Conservation (phyloP, 2,888 invertebrate species). For the Embidobia sp. region DNA sequence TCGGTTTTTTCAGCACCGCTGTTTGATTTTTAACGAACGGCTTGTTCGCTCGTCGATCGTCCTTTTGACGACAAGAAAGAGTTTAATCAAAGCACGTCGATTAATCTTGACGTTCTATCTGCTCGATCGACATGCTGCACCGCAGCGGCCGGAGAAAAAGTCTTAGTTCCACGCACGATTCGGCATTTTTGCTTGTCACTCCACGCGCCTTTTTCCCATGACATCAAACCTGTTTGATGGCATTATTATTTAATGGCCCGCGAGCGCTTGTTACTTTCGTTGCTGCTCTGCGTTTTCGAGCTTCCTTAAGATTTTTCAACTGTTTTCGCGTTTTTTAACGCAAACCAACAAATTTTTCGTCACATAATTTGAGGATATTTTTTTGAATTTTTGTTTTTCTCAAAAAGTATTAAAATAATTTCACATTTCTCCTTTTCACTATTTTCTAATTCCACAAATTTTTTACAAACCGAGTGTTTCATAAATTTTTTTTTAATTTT, state of each 20-base stretch:
- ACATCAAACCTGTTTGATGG: constrained; percentile 29
- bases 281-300: too few species aligned
- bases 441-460: too few species aligned
- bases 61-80: constrained; percentile 48
- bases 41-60: constrained; percentile 38
- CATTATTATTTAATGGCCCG: constrained; percentile 34
- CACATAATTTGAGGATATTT: too few species aligned
- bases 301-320: too few species aligned
- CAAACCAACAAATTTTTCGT: too few species aligned
- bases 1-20: constrained; percentile 21
- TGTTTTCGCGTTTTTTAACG: too few species aligned
- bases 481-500: too few species aligned
- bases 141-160: constrained; percentile 15
- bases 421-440: too few species aligned
- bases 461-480: too few species aligned
- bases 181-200: constrained; percentile 42
- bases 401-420: too few species aligned
- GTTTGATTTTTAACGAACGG: constrained; percentile 43
- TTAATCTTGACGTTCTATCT: constrained; percentile 60
- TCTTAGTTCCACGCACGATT: constrained; percentile 27
- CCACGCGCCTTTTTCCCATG: constrained; percentile 19
- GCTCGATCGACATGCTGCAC: constrained; percentile 38
- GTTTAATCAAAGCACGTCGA: constrained; percentile 59
- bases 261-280: constrained; percentile 17
- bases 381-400: too few species aligned